Conservation (phyloP, 1,140 invertebrate genomes). For the Tetragnatha versicolor region DNA sequence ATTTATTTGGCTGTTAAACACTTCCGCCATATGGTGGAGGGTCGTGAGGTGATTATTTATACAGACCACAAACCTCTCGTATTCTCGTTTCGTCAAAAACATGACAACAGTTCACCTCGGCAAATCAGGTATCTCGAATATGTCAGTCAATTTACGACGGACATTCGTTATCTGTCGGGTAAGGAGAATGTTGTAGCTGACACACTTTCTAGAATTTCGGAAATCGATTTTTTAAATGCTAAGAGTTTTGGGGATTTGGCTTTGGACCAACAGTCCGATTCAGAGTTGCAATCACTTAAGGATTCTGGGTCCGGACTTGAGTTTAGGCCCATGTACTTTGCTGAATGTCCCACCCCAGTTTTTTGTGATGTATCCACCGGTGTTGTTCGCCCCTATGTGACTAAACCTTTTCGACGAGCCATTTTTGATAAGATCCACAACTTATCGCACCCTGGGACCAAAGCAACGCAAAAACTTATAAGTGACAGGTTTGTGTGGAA, state of each 20-base stretch:
- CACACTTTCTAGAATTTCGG: slow-evolving; percentile 23
- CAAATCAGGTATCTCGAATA: slow-evolving; percentile 60
- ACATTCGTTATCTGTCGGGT: slow-evolving; percentile 63
- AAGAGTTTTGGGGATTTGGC: no score
- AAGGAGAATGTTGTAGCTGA: slow-evolving; percentile 59
- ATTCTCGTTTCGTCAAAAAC: slow-evolving; percentile 54
- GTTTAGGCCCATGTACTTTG: no score
- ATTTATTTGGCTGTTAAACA: slow-evolving; percentile 64
- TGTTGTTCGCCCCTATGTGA: neutral
- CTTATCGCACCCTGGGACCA: slow-evolving; percentile 16
- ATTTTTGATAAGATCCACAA: neutral
- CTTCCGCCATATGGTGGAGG: slow-evolving; percentile 65
- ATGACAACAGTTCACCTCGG: slow-evolving; percentile 37
- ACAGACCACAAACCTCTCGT: slow-evolving; percentile 61
- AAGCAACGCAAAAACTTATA: slow-evolving; percentile 22
- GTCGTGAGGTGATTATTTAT: slow-evolving; percentile 58
- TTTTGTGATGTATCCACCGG: neutral
- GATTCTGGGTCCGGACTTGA: no score
- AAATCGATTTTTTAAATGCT: no score
- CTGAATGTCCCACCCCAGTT: neutral
- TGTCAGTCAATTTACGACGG: slow-evolving; percentile 63
- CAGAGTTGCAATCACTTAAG: no score
- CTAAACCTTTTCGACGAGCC: neutral
- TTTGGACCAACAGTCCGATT: no score
- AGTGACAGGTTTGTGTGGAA: slow-evolving; percentile 32